Evolutionary conservation across 2,113 vertebrate genomes (phyloP).

Genomic region (Limanda limanda): DNA sequence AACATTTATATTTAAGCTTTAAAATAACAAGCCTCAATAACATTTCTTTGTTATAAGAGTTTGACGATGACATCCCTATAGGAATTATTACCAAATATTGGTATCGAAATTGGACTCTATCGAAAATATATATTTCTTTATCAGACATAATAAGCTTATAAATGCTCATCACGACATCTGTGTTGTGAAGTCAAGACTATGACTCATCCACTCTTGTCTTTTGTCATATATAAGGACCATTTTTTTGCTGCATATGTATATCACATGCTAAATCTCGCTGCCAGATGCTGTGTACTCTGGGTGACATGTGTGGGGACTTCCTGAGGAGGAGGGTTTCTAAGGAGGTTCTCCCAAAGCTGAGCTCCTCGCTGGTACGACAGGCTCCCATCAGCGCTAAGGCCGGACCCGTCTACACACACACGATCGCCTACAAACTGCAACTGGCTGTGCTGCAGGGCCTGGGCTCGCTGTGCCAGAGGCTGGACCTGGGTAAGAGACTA

Average conservation of each 20-base stretch:
- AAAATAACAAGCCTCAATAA: no score
- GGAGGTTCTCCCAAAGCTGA: constrained; percentile 90
- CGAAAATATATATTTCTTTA: no score
- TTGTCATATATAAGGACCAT: not conserved
- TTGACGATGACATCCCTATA: no score
- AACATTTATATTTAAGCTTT: no score
- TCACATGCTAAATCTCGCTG: constrained; percentile 21
- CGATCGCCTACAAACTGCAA: constrained; percentile 92
- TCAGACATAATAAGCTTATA: no score
- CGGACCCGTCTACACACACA: constrained; percentile 89
- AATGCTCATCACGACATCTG: no score
- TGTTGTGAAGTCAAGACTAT: not conserved
- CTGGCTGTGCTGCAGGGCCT: constrained; percentile 90
- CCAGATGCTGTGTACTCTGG: constrained; percentile 90
- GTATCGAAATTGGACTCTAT: no score
- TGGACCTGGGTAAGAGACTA: constrained; percentile 88
- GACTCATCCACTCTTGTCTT: not conserved
- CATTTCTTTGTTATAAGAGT: no score
- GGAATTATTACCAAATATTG: no score
- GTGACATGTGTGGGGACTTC: constrained; percentile 89
- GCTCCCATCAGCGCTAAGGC: constrained; percentile 88
- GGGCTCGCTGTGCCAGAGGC: constrained; percentile 86
- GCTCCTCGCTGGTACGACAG: constrained; percentile 84
- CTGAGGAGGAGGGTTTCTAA: constrained; percentile 90
- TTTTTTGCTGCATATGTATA: not conserved